Conservation (phyloP, 2,888 invertebrate species). For the Drosophila subquinaria region DNA sequence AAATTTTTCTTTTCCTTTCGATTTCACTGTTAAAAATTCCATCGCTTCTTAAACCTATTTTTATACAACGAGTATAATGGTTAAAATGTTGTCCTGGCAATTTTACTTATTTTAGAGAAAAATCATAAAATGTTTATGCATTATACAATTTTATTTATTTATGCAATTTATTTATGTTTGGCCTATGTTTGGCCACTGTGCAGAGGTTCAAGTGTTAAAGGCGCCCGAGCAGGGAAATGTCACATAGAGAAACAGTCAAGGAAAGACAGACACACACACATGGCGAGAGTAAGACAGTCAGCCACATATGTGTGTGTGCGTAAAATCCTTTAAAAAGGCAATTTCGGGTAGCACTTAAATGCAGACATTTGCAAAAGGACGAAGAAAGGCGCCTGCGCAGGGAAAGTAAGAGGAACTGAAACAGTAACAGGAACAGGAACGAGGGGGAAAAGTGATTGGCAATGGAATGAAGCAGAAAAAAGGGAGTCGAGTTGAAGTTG, state of each 20-base stretch:
- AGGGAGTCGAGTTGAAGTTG: conserved; percentile 4
- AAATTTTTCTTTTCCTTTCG: no score
- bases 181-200: conserved; percentile 22
- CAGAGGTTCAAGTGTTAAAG: conserved; percentile 38
- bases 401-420: conserved; percentile 20
- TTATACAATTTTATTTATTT: no score
- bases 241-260: conserved; percentile 40
- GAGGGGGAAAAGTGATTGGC: background rate
- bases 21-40: no score
- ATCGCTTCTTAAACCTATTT: no score
- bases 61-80: no score
- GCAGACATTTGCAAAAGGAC: conserved; percentile 62
- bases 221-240: conserved; percentile 32
- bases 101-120: background rate
- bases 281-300: conserved; percentile 10
- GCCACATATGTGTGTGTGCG: conserved; percentile 49
- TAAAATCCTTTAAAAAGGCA: conserved; percentile 82
- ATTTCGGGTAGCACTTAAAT: conserved; percentile 80
- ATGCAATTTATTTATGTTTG: background rate
- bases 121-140: background rate
- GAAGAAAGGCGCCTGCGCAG: conserved; percentile 47
- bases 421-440: background rate
- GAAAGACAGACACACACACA: conserved; percentile 15
- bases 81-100: no score
- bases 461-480: conserved; percentile 24